Base-by-base conservation (phyloP, 92 coral and sea anemone genomes). In the Palythoa grandiflora region DNA sequence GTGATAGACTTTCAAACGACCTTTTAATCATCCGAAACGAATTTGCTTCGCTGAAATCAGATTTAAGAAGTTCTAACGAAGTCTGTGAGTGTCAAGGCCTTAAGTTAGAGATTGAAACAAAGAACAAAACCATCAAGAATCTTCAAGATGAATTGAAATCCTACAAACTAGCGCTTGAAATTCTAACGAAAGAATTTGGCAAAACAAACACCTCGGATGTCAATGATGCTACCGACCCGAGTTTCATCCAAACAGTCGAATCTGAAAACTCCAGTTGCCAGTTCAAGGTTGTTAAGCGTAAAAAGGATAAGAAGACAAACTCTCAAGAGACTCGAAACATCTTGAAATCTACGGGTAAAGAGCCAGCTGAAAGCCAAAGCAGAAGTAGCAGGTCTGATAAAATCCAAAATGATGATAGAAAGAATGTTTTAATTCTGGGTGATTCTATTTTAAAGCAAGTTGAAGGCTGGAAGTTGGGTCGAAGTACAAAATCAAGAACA, bases 101-200 rank as follows among this genome's bases (percentile, higher is more conserved):
- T n/a, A 65, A 65, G 35, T 65, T 65, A 65, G 71, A 65, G 71
- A 65, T 65, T 65, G 35, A 65, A 65, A 61, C 17, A 13, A 61
- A 61, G 68, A 61, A 61, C 68, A 68, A 68, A 1, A 5, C 73
- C 38, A 19, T 1, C 37, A 68, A 21, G 11, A 19, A 53, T 53
- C 60, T 53, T 53, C 60, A 53, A 53, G 60, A 53, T 53, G 73
- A 68, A 20, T 3, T 68, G 39, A 68, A 68, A 68, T 20, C 73
- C 38, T 68, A 68, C 73, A 68, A 68, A 68, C 73, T 68, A 9
- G 39, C 73, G 73, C 73, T 68, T 68, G 73, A 68, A 68, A 9
- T 59, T 19, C 20, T 59, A 59, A 59, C 20, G 17, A 59, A 59
- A 59, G 66, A 59, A 59, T 68, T 68, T 68, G 73, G 40, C 38